Evolutionary conservation across 2,797 vertebrate species (phyloP).

Genomic region (Rallus crepitans): DNA sequence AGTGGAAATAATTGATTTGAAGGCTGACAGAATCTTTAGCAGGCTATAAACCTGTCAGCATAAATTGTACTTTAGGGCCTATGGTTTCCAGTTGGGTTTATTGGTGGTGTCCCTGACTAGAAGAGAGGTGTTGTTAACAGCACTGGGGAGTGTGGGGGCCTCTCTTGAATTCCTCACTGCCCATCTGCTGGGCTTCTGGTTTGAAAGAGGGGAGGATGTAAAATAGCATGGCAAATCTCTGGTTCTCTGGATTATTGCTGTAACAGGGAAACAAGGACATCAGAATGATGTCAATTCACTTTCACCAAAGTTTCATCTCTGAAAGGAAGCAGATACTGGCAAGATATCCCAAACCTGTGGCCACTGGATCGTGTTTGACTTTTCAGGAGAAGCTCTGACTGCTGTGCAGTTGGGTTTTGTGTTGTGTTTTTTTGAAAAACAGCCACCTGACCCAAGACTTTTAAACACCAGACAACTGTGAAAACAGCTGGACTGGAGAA

Average conservation of each 20-base stretch:
- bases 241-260: neutral
- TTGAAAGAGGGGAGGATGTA: neutral
- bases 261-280: neutral
- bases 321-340: neutral
- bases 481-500: neutral
- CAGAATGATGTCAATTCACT: neutral
- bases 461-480: neutral
- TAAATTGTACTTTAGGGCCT: constrained; percentile 54
- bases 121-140: neutral
- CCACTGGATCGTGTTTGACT: neutral
- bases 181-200: constrained; percentile 49
- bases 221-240: neutral
- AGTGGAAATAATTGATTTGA: constrained; percentile 40
- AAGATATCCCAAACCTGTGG: neutral
- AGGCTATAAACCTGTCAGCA: constrained; percentile 33
- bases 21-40: constrained; percentile 1
- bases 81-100: constrained; percentile 28
- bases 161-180: constrained; percentile 22
- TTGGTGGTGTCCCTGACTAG: neutral
- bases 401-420: neutral
- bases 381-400: neutral
- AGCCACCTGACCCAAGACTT: neutral
- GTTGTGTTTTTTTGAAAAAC: neutral
- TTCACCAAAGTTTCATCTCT: neutral
- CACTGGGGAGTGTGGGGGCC: neutral